Conservation (phyloP, 2,888 invertebrate genomes). For the Oscheius sp. region DNA sequence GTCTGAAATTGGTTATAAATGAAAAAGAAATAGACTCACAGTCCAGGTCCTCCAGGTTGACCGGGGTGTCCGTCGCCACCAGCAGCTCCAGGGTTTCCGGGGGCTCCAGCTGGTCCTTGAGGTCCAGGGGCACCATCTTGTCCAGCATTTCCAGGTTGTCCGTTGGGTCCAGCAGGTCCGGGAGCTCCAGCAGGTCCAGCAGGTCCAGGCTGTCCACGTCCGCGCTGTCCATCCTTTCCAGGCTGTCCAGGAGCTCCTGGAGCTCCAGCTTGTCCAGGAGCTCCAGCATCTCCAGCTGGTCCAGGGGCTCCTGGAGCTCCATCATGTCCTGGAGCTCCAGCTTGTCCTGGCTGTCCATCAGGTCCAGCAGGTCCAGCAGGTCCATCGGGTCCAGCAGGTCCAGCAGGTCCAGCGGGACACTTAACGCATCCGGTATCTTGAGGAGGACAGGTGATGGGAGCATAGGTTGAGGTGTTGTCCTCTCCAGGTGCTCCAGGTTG, state of each 20-base stretch:
- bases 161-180: slow-evolving; percentile 45
- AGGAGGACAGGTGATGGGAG: slow-evolving; percentile 51
- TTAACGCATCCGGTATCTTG: slow-evolving; percentile 44
- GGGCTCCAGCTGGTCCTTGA: slow-evolving; percentile 40
- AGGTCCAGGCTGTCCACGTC: slow-evolving; percentile 46
- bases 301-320: slow-evolving; percentile 36
- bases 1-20: not conserved
- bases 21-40: not conserved
- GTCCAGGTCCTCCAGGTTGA: slow-evolving; percentile 22
- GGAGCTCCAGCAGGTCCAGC: slow-evolving; percentile 51
- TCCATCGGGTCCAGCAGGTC: slow-evolving; percentile 38
- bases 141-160: slow-evolving; percentile 42
- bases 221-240: slow-evolving; percentile 41
- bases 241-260: slow-evolving; percentile 57
- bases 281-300: slow-evolving; percentile 33
- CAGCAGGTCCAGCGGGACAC: slow-evolving; percentile 32
- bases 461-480: slow-evolving; percentile 50
- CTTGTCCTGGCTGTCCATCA: slow-evolving; percentile 34
- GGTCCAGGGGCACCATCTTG: slow-evolving; percentile 42
- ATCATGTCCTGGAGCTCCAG: slow-evolving; percentile 34
- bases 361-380: slow-evolving; percentile 34
- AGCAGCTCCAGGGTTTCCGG: slow-evolving; percentile 20
- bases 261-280: slow-evolving; percentile 41
- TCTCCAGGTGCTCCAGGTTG: slow-evolving; percentile 52
- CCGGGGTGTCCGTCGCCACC: slow-evolving; percentile 17